Conservation (phyloP, 2,113 vertebrate species). For the Trichomycterus rosablanca region DNA sequence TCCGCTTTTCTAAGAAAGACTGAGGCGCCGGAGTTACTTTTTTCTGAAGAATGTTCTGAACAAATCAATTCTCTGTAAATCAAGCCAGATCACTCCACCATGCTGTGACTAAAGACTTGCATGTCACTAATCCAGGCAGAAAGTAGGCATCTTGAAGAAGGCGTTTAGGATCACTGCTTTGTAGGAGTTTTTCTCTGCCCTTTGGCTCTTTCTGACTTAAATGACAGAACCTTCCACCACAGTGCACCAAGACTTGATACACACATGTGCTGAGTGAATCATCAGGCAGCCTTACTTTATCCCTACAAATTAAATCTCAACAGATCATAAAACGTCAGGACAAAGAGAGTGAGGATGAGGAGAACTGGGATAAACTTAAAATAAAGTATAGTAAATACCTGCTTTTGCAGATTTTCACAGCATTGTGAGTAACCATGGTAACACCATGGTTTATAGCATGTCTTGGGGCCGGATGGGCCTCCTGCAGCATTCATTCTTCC, state of each 20-base stretch:
- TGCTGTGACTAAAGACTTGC: neutral
- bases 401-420: too few species aligned
- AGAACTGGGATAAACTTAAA: slow-evolving; percentile 22
- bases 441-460: too few species aligned
- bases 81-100: neutral
- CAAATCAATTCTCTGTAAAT: slow-evolving; percentile 1
- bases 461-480: too few species aligned
- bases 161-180: slow-evolving; percentile 4
- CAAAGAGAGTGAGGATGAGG: too few species aligned
- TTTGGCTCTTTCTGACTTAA: slow-evolving; percentile 10
- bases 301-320: slow-evolving; percentile 38
- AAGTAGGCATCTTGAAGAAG: neutral
- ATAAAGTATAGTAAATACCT: slow-evolving; percentile 34
- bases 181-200: slow-evolving; percentile 5
- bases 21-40: slow-evolving; percentile 1
- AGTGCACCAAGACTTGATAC: slow-evolving; percentile 22
- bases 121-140: neutral
- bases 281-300: slow-evolving; percentile 4
- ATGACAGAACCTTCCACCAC: slow-evolving; percentile 15
- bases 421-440: too few species aligned
- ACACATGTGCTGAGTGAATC: slow-evolving; percentile 36
- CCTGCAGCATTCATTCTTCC: too few species aligned
- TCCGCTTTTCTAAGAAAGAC: neutral
- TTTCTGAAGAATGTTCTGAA: slow-evolving; percentile 1
- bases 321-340: too few species aligned